phyloP scores from a whole-genome alignment of 2,888 invertebrate species.

The Pheosia gnoma region DNA sequence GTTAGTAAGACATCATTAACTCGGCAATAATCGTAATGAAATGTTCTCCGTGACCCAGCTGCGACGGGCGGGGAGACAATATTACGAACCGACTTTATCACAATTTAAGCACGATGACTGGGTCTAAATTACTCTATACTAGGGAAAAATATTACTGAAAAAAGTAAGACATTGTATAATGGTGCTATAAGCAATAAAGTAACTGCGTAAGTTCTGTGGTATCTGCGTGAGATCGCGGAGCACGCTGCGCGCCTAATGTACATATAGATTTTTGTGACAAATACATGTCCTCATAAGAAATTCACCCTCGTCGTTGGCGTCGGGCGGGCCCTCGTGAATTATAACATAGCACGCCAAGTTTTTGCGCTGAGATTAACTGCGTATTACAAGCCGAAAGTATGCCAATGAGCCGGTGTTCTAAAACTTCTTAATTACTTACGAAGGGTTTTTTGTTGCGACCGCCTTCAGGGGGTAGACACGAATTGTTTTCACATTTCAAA shows the following conservation, averaged over 20 bases:
- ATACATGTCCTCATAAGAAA: conserved; percentile 72
- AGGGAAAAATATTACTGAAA: conserved; percentile 42
- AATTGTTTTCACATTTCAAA: conserved; percentile 61
- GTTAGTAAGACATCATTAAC: conserved; percentile 72
- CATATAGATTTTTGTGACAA: conserved; percentile 69
- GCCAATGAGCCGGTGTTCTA: conserved; percentile 72
- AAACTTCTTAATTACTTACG: conserved; percentile 76
- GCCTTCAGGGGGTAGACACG: conserved; percentile 50
- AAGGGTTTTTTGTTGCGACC: conserved; percentile 60
- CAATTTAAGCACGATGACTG: conserved; percentile 52
- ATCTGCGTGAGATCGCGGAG: conserved; percentile 37
- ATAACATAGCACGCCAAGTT: conserved; percentile 73
- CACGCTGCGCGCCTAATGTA: conserved; percentile 47
- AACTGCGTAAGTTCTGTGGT: conserved; percentile 44
- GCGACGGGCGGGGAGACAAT: conserved; percentile 52
- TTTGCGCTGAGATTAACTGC: conserved; percentile 76
- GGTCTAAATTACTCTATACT: conserved; percentile 53
- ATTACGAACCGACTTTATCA: conserved; percentile 58
- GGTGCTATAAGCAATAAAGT: conserved; percentile 43
- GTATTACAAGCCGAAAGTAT: conserved; percentile 77
- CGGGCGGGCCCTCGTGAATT: conserved; percentile 67
- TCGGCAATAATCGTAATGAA: conserved; percentile 72
- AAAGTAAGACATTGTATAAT: conserved; percentile 40
- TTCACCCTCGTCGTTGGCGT: conserved; percentile 70
- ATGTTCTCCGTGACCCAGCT: conserved; percentile 63